Evolutionary conservation across 2,888 invertebrate species (phyloP).

Genomic region (Dynastes grantii): DNA sequence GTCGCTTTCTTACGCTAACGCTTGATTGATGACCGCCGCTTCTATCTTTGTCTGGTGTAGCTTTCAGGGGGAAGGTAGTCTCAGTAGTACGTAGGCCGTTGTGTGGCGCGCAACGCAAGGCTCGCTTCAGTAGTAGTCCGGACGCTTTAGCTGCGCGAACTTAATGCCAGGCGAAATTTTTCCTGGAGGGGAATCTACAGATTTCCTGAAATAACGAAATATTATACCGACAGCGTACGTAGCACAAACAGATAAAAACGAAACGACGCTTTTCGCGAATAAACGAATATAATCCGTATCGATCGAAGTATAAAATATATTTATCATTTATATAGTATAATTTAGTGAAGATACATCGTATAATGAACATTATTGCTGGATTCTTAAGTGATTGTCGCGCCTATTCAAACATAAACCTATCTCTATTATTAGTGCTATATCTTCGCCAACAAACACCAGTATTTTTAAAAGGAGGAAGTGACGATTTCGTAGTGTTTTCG

Average conservation of each 20-base stretch:
- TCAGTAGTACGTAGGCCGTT: slow-evolving; percentile 68
- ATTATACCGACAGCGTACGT: slow-evolving; percentile 28
- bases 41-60: slow-evolving; percentile 63
- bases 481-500: slow-evolving; percentile 23
- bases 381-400: slow-evolving; percentile 17
- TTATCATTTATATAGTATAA: slow-evolving; percentile 28
- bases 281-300: slow-evolving; percentile 40
- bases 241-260: slow-evolving; percentile 35
- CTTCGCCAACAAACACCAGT: background rate
- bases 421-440: background rate
- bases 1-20: slow-evolving; percentile 52
- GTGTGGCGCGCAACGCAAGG: slow-evolving; percentile 63
- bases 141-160: slow-evolving; percentile 53
- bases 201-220: slow-evolving; percentile 34
- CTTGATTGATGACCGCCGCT: slow-evolving; percentile 57
- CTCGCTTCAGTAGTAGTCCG: slow-evolving; percentile 58
- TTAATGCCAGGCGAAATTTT: slow-evolving; percentile 44
- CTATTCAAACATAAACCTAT: slow-evolving; percentile 10
- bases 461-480: slow-evolving; percentile 19
- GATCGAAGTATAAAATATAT: slow-evolving; percentile 39
- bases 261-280: slow-evolving; percentile 40
- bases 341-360: slow-evolving; percentile 29
- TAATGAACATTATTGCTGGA: slow-evolving; percentile 15
- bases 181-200: slow-evolving; percentile 24
- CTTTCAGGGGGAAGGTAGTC: slow-evolving; percentile 67